These are phyloP conservation scores for Hydrotaea cyrtoneurina DNA, from an alignment of 2,888 invertebrate species.

Conservation along the genomic window DNA sequence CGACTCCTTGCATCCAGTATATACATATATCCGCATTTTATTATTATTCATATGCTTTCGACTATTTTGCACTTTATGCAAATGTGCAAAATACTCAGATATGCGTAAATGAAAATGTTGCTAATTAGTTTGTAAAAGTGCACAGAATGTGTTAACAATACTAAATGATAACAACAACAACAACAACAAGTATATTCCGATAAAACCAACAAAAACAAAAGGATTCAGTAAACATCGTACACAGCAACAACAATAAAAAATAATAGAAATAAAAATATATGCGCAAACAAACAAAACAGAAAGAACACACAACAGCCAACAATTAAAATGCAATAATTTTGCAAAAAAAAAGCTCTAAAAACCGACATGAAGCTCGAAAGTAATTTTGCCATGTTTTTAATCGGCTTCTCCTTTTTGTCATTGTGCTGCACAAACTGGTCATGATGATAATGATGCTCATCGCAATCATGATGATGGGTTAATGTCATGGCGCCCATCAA, in stretches of 20 bases:
- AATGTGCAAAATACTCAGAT: not conserved
- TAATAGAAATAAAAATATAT: not conserved
- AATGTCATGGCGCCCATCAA: constrained; percentile 62
- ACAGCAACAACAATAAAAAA: too few species aligned
- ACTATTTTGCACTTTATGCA: not conserved
- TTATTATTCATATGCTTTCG: too few species aligned
- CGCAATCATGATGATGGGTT: constrained; percentile 49
- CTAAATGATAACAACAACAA: constrained; percentile 2
- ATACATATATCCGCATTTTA: too few species aligned
- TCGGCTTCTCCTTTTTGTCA: not conserved
- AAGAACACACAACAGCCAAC: not conserved
- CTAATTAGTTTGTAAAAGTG: constrained; percentile 53
- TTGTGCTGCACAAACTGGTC: not conserved
- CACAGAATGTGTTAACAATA: not conserved
- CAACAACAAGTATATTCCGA: not conserved
- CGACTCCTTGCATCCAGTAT: not conserved
- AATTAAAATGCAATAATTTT: constrained; percentile 16
- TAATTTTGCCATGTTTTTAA: constrained; percentile 9
- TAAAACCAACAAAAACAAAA: not conserved
- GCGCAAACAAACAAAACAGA: too few species aligned
- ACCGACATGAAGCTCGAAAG: not conserved
- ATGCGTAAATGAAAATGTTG: constrained; percentile 51
- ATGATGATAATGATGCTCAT: not conserved
- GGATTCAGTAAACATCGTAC: too few species aligned
- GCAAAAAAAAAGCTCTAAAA: not conserved